Evolutionary conservation across 2,113 vertebrate species (phyloP), one percentile per base, ranked within the genome.

Genomic region (Channa argus): DNA sequence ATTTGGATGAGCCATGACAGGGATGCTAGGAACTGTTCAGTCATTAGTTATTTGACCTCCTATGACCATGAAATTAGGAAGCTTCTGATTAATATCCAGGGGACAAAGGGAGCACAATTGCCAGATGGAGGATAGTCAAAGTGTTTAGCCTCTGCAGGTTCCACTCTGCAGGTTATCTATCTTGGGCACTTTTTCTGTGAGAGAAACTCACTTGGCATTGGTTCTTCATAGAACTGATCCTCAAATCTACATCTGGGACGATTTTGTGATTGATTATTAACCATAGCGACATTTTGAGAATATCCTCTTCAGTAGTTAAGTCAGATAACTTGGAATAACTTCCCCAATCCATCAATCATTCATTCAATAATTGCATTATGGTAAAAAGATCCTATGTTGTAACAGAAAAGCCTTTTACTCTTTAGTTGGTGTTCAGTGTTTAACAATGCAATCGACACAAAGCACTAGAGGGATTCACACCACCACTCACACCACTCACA

Each of bases 101-200:
- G 80, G 83, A 88, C 64, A 80, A 76, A 67, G 79, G 79, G 79
- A 86, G 50, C 38, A 52, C 46, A 69, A 72, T 79, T 83, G 87
- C 85, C 85, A 83, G 81, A 89, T 87, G 86, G 75, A 77, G 70
- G 65, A 63, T 45, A 53, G 50, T 50, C 66, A 55, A 80, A 80
- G 76, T 77, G 50, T 83, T 91, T 86, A 77, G 69, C 55, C 77
- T 76, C 71, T 73, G 62, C 78, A 50, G 85, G 78, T 62, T 82
- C 34, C 37, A 63, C 63, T 77, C 81, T 51, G 47, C 74, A 74
- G 68, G 82, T 24, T 67, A 24, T 54, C 59, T 70, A 41, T 80
- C 66, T 69, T 1, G 2, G 54, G 36, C 45, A 49, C 51, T 76
- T 69, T 63, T 60, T 43, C 51, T 80, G 78, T 61, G 62, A 56